phyloP scores from a whole-genome alignment of 2,888 invertebrate species.

The Synanthedon andrenaeformis region DNA sequence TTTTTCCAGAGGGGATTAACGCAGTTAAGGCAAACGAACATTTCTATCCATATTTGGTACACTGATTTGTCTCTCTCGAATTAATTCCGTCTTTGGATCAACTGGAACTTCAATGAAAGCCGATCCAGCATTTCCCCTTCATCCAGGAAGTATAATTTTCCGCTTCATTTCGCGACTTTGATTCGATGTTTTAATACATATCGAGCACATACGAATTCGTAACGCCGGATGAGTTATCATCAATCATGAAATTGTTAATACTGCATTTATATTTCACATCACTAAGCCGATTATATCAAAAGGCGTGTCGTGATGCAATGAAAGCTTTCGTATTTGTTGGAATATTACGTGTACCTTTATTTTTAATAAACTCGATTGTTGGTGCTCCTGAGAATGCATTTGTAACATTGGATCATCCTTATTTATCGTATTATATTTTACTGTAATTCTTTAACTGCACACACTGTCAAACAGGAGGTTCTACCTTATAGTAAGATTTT shows the following conservation, averaged over 20 bases:
- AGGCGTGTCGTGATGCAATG: not conserved
- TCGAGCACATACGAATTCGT: not conserved
- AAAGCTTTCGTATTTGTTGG: not conserved
- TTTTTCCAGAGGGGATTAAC: too few relatives aligned
- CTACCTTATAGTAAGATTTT: too few relatives aligned
- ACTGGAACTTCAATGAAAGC: not conserved
- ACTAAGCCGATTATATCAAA: constrained; percentile 5
- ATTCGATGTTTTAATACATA: constrained; percentile 2
- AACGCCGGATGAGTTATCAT: constrained; percentile 1
- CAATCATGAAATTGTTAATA: constrained; percentile 8
- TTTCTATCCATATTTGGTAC: too few relatives aligned
- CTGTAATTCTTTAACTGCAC: too few relatives aligned
- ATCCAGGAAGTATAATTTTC: not conserved
- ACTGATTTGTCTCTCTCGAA: too few relatives aligned
- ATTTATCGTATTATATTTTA: too few relatives aligned
- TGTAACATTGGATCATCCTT: too few relatives aligned
- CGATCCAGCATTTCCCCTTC: not conserved
- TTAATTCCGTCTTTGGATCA: too few relatives aligned
- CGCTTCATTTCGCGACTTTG: constrained; percentile 1
- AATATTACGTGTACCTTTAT: not conserved
- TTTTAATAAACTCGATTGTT: not conserved
- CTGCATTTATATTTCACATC: constrained; percentile 6
- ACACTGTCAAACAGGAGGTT: too few relatives aligned
- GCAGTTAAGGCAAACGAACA: too few relatives aligned
- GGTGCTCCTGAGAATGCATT: not conserved